These are phyloP conservation scores for Nectonema munidae DNA, from an alignment of 2,888 invertebrate genomes.

Conservation along the genomic window DNA sequence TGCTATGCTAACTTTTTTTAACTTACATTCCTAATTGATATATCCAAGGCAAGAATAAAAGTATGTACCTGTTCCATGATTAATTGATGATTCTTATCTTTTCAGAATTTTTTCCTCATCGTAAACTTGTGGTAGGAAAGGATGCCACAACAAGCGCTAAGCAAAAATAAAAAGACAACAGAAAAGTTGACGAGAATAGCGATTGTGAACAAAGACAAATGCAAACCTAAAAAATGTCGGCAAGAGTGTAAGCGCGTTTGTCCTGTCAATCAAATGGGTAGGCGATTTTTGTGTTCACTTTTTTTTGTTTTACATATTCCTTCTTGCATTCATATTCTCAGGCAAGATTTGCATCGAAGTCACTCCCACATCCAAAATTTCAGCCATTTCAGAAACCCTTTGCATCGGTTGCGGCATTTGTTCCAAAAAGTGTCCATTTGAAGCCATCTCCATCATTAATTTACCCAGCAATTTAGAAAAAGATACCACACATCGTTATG, in stretches of 20 bases:
- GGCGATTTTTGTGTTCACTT: slow-evolving; percentile 16
- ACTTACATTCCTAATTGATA: too few relatives aligned
- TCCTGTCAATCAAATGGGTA: slow-evolving; percentile 86
- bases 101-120: too few relatives aligned
- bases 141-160: too few relatives aligned
- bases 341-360: slow-evolving; percentile 88
- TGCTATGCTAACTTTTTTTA: too few relatives aligned
- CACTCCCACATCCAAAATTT: slow-evolving; percentile 66
- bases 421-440: slow-evolving; percentile 99
- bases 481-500: slow-evolving; percentile 90
- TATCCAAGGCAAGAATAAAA: too few relatives aligned
- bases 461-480: slow-evolving; percentile 85
- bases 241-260: slow-evolving; percentile 96
- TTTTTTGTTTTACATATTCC: not conserved
- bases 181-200: slow-evolving; percentile 84
- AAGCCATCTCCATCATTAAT: slow-evolving; percentile 91
- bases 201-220: slow-evolving; percentile 81
- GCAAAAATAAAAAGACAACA: slow-evolving; percentile 15
- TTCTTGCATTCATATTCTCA: slow-evolving; percentile 18
- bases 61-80: too few relatives aligned
- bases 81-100: too few relatives aligned
- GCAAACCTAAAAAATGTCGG: slow-evolving; percentile 90
- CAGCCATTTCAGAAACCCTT: slow-evolving; percentile 75
- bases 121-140: too few relatives aligned
- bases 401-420: slow-evolving; percentile 99